Evolutionary conservation across 2,888 invertebrate species (phyloP), one percentile per base, ranked within the genome.

Genomic region (Ditylenchus weischeri): DNA sequence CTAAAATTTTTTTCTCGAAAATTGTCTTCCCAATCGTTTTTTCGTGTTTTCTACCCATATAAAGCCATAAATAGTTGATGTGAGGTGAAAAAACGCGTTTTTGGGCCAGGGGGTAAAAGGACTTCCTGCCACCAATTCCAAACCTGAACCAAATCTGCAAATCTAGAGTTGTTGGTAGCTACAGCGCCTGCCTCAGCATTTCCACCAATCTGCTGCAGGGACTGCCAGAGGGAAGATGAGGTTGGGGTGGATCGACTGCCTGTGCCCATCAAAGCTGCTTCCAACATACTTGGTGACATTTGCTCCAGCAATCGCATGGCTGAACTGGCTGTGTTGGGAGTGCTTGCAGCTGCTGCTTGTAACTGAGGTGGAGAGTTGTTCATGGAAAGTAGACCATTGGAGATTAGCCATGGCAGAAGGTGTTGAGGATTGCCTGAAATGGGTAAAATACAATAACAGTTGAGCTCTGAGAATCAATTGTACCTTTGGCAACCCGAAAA

Each of bases 381-480:
- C 29, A 35, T 13, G 36, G 48, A 62, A n/a, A 62, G 48, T n/a
- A 62, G 8, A 43, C 62, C 62, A 29, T 62, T 62, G 48, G 43
- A 48, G n/a, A 62, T n/a, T 6, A 62, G 49, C 48, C 43, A 47
- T 11, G 62, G 62, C 43, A 62, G 10, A 1, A 62, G 48, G 6
- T 48, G 62, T 62, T 38, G 43, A n/a, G 62, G 47, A 47, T 48
- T 62, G 49, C 23, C 62, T 62, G 48, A 62, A 62, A 62, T 21
- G 15, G 29, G 57, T 35, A 61, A 35, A 43, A 38, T 18, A 43
- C 21, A n/a, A 57, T 35, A 57, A 5, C 5, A n/a, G n/a, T n/a
- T n/a, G n/a, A n/a, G n/a, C n/a, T n/a, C n/a, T n/a, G n/a, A n/a
- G n/a, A n/a, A n/a, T n/a, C n/a, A n/a, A n/a, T n/a, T n/a, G n/a